Base-by-base conservation (phyloP, 2,113 vertebrate species). In the Sylvilagus bachmani region DNA sequence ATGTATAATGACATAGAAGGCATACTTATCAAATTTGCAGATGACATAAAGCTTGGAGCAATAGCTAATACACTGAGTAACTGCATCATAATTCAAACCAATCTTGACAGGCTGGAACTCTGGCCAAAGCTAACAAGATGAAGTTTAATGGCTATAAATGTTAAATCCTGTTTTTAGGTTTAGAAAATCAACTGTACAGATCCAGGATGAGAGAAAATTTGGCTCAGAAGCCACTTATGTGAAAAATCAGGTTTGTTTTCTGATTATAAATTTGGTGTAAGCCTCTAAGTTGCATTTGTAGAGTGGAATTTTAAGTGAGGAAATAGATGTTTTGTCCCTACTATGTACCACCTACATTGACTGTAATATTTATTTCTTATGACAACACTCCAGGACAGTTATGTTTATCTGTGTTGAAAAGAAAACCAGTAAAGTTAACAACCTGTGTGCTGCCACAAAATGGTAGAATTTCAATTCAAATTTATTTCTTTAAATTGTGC, bases 81-180 rank as follows among this genome's bases (percentile, higher is more conserved):
- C 92, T 73, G 74, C 96, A 94, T 96, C 95, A 83, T 97, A 97
- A 97, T 95, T 96, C 78, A 97, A 97, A 96, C 92, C 75, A 67
- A 58, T 94, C 74, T 92, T 97, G 96, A 97, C 96, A 97, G 95
- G 78, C 64, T 97, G 79, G 64, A 97, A 89, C 90, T 95, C 96
- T 95, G 90, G 92, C 92, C 92, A 97, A 94, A 97, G 92, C 88
- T 97, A 97, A 97, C 82, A 89, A 94, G 96, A 95, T 95, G 74
- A 97, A 95, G 95, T 95, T 95, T 96, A 97, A 96, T 97, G 91
- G 78, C 95, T 92, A 97, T 92, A 97, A 97, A 97, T 92, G 90
- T 95, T 97, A 95, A 92, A 79, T 95, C 86, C 74, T 96, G 33
- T 94, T 49, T 92, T 92, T 96, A 85, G 24, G 11, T 89, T 95